These are phyloP conservation scores for Microtus pennsylvanicus DNA, from an alignment of 2,113 vertebrate species.

Conservation along the genomic window DNA sequence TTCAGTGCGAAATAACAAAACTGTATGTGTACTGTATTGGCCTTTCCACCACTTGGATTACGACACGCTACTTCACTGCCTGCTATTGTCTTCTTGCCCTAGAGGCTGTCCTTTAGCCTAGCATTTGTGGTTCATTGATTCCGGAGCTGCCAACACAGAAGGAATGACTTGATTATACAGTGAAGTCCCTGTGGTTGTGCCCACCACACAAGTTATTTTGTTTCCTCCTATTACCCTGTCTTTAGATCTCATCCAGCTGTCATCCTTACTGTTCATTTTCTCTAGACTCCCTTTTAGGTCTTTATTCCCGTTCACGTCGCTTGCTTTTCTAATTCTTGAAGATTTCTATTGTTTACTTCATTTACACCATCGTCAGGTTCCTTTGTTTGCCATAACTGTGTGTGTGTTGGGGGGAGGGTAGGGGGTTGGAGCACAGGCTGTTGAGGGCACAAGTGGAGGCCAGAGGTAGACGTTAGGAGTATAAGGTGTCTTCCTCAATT, in stretches of 20 bases:
- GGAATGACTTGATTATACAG: neutral
- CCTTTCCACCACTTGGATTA: slow-evolving; percentile 65
- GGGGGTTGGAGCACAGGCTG: rapidly evolving
- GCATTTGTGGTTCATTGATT: slow-evolving; percentile 78
- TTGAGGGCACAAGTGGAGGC: too few relatives aligned
- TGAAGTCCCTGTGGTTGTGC: neutral
- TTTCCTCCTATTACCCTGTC: neutral
- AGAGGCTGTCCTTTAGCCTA: slow-evolving; percentile 53
- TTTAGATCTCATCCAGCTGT: neutral
- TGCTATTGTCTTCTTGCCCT: slow-evolving; percentile 44
- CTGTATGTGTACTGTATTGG: slow-evolving; percentile 73
- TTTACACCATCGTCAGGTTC: neutral
- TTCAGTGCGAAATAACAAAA: slow-evolving; percentile 71
- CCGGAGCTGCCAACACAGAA: slow-evolving; percentile 79
- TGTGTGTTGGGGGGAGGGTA: rapidly evolving
- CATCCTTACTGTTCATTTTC: neutral
- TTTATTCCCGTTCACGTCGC: neutral
- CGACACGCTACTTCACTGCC: slow-evolving; percentile 72
- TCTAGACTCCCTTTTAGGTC: neutral
- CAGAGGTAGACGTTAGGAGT: neutral
- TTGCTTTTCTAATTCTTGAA: neutral
- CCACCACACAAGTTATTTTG: neutral
- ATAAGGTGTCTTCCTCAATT: neutral
- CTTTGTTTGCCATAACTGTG: neutral
- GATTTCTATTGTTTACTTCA: neutral